phyloP scores from a whole-genome alignment of 2,888 invertebrate species.

The Callimorpha dominula region DNA sequence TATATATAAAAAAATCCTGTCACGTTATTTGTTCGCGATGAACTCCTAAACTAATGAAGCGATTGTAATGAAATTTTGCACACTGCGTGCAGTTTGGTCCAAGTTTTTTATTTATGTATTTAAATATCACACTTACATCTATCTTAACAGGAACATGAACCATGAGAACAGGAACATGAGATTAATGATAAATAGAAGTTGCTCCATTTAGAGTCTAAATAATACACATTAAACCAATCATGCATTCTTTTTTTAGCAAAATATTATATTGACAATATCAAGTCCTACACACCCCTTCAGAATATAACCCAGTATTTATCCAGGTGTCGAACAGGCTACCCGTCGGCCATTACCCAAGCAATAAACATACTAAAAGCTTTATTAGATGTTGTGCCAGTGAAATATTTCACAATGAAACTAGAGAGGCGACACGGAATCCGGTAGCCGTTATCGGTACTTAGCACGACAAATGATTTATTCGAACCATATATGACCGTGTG shows the following conservation, averaged over 20 bases:
- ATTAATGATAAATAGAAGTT: too few relatives aligned
- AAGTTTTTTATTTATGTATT: too few relatives aligned
- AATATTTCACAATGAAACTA: constrained; percentile 50
- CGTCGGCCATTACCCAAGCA: constrained; percentile 47
- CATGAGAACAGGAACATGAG: too few relatives aligned
- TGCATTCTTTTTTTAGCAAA: background rate
- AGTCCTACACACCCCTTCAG: constrained; percentile 16
- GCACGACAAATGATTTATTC: constrained; percentile 56
- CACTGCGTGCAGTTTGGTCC: too few relatives aligned
- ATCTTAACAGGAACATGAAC: too few relatives aligned
- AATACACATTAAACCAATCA: background rate
- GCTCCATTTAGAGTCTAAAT: background rate
- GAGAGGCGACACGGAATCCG: constrained; percentile 61
- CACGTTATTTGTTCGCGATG: too few relatives aligned
- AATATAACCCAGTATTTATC: constrained; percentile 37
- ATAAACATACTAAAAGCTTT: constrained; percentile 59
- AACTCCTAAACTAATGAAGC: too few relatives aligned
- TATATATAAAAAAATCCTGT: too few relatives aligned
- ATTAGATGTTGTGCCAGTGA: constrained; percentile 57
- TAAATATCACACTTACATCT: too few relatives aligned
- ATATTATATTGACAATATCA: background rate
- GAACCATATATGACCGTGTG: constrained; percentile 51
- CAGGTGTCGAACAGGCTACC: constrained; percentile 33
- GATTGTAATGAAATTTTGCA: too few relatives aligned
- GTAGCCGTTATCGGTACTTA: constrained; percentile 55